These are phyloP conservation scores for Corythornis madagascariensis DNA, from an alignment of 2,113 vertebrate species.

Conservation along the genomic window DNA sequence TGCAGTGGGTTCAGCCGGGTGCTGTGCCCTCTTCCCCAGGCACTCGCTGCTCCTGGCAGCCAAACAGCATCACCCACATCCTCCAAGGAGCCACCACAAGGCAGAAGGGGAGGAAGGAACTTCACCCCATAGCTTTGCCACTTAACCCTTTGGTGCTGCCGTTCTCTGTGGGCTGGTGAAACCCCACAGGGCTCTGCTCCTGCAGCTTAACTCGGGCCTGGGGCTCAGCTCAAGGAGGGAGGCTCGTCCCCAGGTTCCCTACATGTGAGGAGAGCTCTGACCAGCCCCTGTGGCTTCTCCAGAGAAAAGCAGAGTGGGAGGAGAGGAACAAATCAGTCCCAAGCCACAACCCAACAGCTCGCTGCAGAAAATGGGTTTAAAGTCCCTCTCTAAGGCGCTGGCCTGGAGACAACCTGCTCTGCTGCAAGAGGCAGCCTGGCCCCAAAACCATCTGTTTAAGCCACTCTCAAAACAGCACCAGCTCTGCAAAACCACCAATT, in stretches of 20 bases:
- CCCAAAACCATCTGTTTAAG: background rate
- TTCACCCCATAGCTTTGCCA: rapidly evolving
- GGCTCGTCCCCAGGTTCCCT: background rate
- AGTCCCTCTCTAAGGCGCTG: background rate
- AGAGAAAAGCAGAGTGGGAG: background rate
- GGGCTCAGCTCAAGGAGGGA: background rate
- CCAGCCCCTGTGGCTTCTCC: background rate
- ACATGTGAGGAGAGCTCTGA: background rate
- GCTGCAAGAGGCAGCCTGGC: background rate
- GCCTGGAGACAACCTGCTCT: background rate
- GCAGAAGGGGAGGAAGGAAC: background rate
- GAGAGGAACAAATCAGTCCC: background rate
- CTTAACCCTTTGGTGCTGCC: background rate
- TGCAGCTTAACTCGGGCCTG: rapidly evolving
- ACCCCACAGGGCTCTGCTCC: background rate
- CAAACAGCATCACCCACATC: background rate
- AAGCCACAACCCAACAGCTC: rapidly evolving
- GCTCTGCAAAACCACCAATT: background rate
- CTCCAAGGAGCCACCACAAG: background rate
- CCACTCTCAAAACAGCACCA: background rate
- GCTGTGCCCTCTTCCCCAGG: background rate
- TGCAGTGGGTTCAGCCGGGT: background rate
- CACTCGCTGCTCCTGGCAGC: background rate
- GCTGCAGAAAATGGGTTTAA: background rate
- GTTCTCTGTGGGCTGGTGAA: rapidly evolving